Evolutionary conservation across 1,140 invertebrate genomes (phyloP).

Genomic region (Drosophila saltans): DNA sequence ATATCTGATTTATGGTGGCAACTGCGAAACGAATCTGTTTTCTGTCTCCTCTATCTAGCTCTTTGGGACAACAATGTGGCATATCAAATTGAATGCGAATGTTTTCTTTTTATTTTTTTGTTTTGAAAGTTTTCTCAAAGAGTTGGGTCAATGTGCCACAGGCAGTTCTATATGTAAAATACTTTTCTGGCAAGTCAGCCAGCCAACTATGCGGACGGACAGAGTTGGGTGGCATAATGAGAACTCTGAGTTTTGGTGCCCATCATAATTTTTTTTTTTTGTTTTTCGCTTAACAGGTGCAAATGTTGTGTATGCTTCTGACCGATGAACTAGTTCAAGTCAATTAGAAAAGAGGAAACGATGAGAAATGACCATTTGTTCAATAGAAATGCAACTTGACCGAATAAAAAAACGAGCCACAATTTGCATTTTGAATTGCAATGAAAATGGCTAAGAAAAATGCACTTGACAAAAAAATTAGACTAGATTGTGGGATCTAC

Average conservation of each 20-base stretch:
- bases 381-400: conserved; percentile 68
- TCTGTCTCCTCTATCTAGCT: not conserved
- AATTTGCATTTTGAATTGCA: too few species aligned
- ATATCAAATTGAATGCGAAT: conserved; percentile 56
- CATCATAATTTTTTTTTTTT: conserved; percentile 44
- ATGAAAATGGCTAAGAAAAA: not conserved
- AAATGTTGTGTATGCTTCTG: conserved; percentile 34
- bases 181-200: conserved; percentile 30
- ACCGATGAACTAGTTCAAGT: conserved; percentile 74
- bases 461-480: not conserved
- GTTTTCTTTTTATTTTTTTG: not conserved
- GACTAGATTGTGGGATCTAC: too few species aligned
- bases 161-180: conserved; percentile 19
- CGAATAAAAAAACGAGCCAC: conserved; percentile 45
- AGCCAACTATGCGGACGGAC: conserved; percentile 30
- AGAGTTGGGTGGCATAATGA: not conserved
- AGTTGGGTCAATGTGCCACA: conserved; percentile 63
- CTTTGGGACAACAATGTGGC: conserved; percentile 42
- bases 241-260: not conserved
- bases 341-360: conserved; percentile 41
- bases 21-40: conserved; percentile 33
- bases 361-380: conserved; percentile 24
- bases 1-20: conserved; percentile 33
- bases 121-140: conserved; percentile 50
- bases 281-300: conserved; percentile 30